Evolutionary conservation across 2,113 vertebrate species (phyloP).

Genomic region (Salvelinus fontinalis): DNA sequence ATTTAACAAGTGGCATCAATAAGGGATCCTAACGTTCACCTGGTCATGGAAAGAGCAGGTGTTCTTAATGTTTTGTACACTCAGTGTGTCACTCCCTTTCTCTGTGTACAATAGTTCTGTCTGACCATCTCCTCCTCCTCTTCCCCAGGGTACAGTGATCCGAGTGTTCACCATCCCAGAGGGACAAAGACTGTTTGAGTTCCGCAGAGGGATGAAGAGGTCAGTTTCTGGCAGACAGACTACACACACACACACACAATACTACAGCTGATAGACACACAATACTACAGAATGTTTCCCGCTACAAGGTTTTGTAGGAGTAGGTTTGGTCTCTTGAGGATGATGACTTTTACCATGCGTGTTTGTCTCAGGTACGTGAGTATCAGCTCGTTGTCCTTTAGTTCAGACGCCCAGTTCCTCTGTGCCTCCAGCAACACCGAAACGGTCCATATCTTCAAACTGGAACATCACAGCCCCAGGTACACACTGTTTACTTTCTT

Average conservation of each 20-base stretch:
- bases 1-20: too few species aligned
- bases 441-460: slow-evolving; percentile 93
- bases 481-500: slow-evolving; percentile 38
- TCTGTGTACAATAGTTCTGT: background rate
- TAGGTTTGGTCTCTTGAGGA: background rate
- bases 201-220: slow-evolving; percentile 95
- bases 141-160: slow-evolving; percentile 88
- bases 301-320: too few species aligned
- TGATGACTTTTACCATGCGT: slow-evolving; percentile 7
- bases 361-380: slow-evolving; percentile 83
- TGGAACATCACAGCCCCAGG: slow-evolving; percentile 87
- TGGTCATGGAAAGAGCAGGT: too few species aligned
- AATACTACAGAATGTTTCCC: background rate
- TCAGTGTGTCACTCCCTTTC: background rate
- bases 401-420: slow-evolving; percentile 90
- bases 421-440: slow-evolving; percentile 95
- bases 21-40: too few species aligned
- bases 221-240: slow-evolving; percentile 49
- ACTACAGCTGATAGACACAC: background rate
- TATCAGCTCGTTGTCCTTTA: slow-evolving; percentile 92
- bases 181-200: slow-evolving; percentile 89
- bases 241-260: background rate
- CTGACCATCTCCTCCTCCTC: background rate
- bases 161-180: slow-evolving; percentile 91
- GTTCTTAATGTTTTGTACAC: too few species aligned